These are phyloP conservation scores for Nothura maculosa DNA, from an alignment of 2,797 vertebrate genomes.

Conservation along the genomic window DNA sequence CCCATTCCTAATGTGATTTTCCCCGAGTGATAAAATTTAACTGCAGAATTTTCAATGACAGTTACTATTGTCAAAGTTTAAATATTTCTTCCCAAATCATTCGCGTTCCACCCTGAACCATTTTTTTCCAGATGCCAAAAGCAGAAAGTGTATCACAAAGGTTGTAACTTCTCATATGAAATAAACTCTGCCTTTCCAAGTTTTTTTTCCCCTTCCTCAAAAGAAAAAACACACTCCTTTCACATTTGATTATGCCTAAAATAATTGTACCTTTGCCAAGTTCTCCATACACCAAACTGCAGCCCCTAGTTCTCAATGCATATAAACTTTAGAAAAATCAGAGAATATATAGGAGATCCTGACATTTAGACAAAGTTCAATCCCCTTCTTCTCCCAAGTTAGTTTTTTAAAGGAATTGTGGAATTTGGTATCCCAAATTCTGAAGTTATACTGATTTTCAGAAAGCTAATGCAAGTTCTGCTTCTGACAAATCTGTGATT, in stretches of 20 bases:
- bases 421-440: neutral
- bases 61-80: neutral
- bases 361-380: neutral
- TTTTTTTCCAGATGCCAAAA: neutral
- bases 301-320: neutral
- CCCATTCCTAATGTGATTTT: neutral
- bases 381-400: too few relatives aligned
- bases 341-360: neutral
- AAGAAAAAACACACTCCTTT: neutral
- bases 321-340: neutral
- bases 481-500: neutral
- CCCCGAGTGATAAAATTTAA: neutral
- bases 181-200: neutral
- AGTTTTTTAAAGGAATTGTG: neutral
- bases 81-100: neutral
- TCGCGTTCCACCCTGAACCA: neutral
- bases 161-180: neutral
- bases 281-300: neutral
- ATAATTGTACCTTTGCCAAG: neutral
- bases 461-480: neutral
- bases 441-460: neutral
- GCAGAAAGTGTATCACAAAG: neutral
- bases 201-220: neutral
- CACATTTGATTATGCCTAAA: neutral
- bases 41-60: neutral